phyloP scores from a whole-genome alignment of 2,797 vertebrate genomes.

The Enteromius afrohamiltoni region DNA sequence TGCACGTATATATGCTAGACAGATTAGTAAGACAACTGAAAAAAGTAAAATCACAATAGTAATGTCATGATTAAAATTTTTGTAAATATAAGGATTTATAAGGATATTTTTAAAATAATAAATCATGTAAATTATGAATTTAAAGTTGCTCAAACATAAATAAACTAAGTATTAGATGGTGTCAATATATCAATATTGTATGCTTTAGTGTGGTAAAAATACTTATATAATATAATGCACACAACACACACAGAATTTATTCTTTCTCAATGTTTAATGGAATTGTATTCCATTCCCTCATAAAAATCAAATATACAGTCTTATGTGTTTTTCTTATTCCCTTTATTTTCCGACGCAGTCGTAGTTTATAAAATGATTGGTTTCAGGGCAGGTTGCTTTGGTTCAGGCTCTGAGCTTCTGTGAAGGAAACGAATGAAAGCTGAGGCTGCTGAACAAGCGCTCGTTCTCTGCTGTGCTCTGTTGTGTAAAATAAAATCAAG shows the following conservation, averaged over 20 bases:
- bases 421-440: background rate
- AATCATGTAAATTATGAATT: too few species aligned
- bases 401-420: background rate
- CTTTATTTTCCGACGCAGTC: background rate
- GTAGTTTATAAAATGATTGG: background rate
- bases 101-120: background rate
- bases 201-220: too few species aligned
- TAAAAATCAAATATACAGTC: background rate
- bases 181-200: background rate
- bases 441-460: background rate
- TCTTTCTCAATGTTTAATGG: background rate
- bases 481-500: constrained; percentile 19
- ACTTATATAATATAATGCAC: too few species aligned
- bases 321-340: background rate
- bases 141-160: background rate
- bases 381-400: background rate
- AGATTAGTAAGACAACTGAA: background rate
- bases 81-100: background rate
- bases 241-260: background rate
- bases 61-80: background rate
- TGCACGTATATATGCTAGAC: too few species aligned
- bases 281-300: background rate
- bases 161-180: background rate
- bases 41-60: background rate
- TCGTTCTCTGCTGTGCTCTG: background rate